Percentiles rank a stretch among this genome's conserved stretches.
Evolutionary conservation across 2,888 invertebrate species (phyloP).

Genomic region (Seira sanloemensis): DNA sequence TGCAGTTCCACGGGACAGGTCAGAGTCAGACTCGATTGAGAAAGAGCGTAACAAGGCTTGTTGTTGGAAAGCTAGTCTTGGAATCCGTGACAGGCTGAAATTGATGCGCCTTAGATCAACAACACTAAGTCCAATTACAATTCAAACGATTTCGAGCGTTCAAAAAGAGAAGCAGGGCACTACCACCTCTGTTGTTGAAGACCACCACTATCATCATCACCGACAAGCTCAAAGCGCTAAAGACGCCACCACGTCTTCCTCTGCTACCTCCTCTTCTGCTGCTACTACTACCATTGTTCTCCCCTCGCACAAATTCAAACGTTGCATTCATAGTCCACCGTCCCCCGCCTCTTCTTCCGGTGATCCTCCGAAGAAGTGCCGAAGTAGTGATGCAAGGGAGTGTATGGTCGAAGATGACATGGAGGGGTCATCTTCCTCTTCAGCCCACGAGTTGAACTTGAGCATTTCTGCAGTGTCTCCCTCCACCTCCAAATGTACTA

Average conservation of each 20-base stretch:
- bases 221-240: conserved; percentile 3
- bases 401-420: conserved; percentile 44
- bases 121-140: conserved; percentile 55
- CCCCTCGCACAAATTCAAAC: conserved; percentile 43
- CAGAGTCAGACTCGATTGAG: conserved; percentile 65
- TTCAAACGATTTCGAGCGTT: conserved; percentile 37
- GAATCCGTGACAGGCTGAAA: conserved; percentile 66
- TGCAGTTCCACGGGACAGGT: conserved; percentile 69
- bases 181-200: conserved; percentile 26
- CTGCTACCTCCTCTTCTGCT: not conserved
- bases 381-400: conserved; percentile 19
- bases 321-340: conserved; percentile 44
- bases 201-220: conserved; percentile 26
- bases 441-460: conserved; percentile 48
- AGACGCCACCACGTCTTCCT: conserved; percentile 19
- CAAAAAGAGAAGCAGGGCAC: conserved; percentile 56
- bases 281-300: not conserved
- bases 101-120: conserved; percentile 63
- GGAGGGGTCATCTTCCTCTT: conserved; percentile 29
- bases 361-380: conserved; percentile 30
- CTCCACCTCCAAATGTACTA: conserved; percentile 45
- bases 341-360: conserved; percentile 29
- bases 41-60: conserved; percentile 57
- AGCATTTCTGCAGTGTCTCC: conserved; percentile 41
- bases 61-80: conserved; percentile 64